These are phyloP conservation scores for Trichomycterus rosablanca DNA, from an alignment of 2,113 vertebrate species.

Conservation along the genomic window DNA sequence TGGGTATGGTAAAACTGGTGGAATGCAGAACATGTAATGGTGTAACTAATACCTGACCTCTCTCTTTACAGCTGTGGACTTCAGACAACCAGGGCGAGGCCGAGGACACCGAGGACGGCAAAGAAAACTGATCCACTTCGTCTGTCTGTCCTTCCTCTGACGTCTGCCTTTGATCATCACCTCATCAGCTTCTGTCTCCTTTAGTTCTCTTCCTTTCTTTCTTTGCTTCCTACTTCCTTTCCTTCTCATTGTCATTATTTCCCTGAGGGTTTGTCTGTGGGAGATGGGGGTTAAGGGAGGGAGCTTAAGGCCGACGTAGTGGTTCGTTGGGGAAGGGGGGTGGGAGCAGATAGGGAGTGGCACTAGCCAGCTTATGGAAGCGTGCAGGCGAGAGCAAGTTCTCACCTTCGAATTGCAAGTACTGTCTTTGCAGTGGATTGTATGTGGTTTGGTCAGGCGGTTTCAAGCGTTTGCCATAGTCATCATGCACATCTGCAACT, in stretches of 20 bases:
- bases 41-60: no score
- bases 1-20: no score
- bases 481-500: slow-evolving; percentile 29
- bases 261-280: slow-evolving; percentile 25
- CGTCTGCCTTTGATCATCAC: slow-evolving; percentile 39
- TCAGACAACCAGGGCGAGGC: slow-evolving; percentile 53
- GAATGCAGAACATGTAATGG: no score
- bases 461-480: slow-evolving; percentile 21
- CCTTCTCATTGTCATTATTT: slow-evolving; percentile 31
- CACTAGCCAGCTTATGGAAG: slow-evolving; percentile 5
- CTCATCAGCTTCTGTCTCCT: slow-evolving; percentile 39
- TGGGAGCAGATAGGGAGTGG: slow-evolving; percentile 5
- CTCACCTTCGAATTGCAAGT: no score
- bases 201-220: slow-evolving; percentile 31
- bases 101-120: slow-evolving; percentile 51
- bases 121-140: slow-evolving; percentile 45
- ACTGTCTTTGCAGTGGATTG: slow-evolving; percentile 31
- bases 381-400: slow-evolving; percentile 13
- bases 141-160: slow-evolving; percentile 16
- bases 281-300: neutral
- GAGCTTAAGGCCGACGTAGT: neutral
- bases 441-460: slow-evolving; percentile 24
- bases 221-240: slow-evolving; percentile 24
- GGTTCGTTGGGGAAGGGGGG: no score
- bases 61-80: slow-evolving; percentile 69